Conservation (phyloP, 2,888 invertebrate species). For the Nomada hirtipes region DNA sequence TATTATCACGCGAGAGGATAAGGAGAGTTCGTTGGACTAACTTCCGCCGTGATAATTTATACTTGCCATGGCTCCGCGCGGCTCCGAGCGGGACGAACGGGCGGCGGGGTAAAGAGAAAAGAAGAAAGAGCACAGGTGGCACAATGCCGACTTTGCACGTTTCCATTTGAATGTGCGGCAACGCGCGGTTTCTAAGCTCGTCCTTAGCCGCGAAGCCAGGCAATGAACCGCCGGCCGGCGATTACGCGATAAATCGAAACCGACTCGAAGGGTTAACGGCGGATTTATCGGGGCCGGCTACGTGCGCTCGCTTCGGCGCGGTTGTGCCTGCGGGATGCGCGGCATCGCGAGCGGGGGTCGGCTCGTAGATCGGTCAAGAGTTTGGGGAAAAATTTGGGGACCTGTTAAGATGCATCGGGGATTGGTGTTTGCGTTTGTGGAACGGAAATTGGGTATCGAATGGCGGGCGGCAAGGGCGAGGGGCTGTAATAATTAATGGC, state of each 20-base stretch:
- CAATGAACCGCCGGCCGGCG: conserved; percentile 33
- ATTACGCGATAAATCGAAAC: conserved; percentile 48
- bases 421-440: too few relatives aligned
- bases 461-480: too few relatives aligned
- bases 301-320: too few relatives aligned
- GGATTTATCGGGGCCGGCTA: background rate
- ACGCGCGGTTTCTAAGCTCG: conserved; percentile 29
- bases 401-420: too few relatives aligned
- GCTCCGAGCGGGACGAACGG: conserved; percentile 1
- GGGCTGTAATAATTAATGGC: too few relatives aligned
- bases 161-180: conserved; percentile 63
- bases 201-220: conserved; percentile 16
- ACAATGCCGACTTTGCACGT: conserved; percentile 65
- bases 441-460: too few relatives aligned
- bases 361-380: too few relatives aligned
- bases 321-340: too few relatives aligned
- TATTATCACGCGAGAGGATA: conserved; percentile 81
- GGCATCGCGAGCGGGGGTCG: too few relatives aligned
- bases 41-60: conserved; percentile 79
- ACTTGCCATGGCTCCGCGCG: conserved; percentile 74
- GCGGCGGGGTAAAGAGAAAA: conserved; percentile 22
- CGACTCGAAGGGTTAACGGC: conserved; percentile 3
- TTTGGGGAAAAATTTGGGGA: too few relatives aligned
- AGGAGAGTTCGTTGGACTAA: conserved; percentile 79
- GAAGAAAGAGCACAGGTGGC: conserved; percentile 49